Base-by-base conservation (phyloP, 2,113 vertebrate species). In the Syngnathus scovelli region DNA sequence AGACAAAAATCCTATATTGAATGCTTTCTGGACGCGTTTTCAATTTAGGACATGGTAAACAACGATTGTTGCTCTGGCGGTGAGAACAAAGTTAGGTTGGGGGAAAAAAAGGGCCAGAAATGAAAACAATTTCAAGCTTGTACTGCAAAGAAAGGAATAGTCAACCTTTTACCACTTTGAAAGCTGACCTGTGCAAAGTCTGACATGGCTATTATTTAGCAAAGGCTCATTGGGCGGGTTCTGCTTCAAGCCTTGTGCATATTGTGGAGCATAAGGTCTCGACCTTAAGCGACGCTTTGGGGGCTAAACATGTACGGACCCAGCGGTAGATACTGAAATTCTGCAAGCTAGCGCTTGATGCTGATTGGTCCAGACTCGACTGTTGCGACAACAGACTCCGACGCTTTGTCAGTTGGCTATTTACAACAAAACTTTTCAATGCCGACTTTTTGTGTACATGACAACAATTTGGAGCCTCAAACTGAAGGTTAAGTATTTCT, bases 91-190 rank as follows among this genome's bases (percentile, higher is more conserved):
- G 60, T 44, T 62, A 37, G 10, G 46, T 33, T 51, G 10, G 33
- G 11, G 39, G 39, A 39, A 64, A 62, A 64, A 49, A 64, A 2
- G 44, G 44, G 44, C 33, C 46, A 61, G 55, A 69, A 77, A 69
- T 71, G 13, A 37, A 69, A 76, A 38, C 13, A 39, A n/a, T 59
- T 64, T 61, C 12, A 65, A 46, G 19, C 59, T 48, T 66, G 66
- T 21, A 18, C 43, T 60, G 56, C 58, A 59, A 69, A 2, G 67
- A 41, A 36, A 39, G 16, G 55, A 64, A 38, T 61, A 51, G 49
- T 71, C 37, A 49, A 51, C 63, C 67, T 49, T 62, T 43, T 62
- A 64, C 72, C 62, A 61, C 66, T 67, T n/a, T 36, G 23, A 48
- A 4, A 19, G 52, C 21, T 69, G 38, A 79, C 37, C n/a, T 11